A percentile compares a stretch with the other conserved stretches of the same genome.
These are phyloP conservation scores for Tribolium castaneum DNA, from an alignment of 1,140 invertebrate genomes.

Conservation along the genomic window DNA sequence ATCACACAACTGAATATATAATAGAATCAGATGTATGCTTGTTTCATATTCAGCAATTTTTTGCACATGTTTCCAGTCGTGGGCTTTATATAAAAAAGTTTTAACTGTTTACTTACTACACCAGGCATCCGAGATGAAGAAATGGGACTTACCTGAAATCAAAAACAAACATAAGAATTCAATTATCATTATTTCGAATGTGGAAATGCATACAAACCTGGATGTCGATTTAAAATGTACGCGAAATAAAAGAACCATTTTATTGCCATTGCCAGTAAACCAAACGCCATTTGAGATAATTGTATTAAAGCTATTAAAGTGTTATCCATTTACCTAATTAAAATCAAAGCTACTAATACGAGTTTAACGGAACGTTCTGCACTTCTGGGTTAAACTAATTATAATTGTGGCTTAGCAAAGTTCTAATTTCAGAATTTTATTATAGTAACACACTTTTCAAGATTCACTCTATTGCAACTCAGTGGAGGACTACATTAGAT, in stretches of 20 bases:
- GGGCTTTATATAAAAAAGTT: neutral
- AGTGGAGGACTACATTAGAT: no score
- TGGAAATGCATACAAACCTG: neutral
- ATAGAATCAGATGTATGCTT: neutral
- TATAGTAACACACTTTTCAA: no score
- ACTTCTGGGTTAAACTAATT: neutral
- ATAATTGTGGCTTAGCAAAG: neutral
- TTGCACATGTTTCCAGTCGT: neutral
- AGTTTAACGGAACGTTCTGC: neutral
- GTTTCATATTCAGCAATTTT: neutral
- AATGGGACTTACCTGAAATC: constrained; percentile 13
- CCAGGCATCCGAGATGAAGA: neutral
- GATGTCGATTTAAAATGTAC: neutral
- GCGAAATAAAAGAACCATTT: no score
- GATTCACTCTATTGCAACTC: no score
- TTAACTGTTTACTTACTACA: neutral
- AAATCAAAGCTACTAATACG: neutral
- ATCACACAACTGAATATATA: neutral
- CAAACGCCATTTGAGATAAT: neutral
- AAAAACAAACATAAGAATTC: neutral
- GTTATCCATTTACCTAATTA: neutral
- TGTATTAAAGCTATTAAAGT: neutral
- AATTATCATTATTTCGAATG: neutral
- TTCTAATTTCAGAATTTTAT: no score
- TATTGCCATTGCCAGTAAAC: neutral